phyloP scores from a whole-genome alignment of 2,113 vertebrate species.

The Mesoclemmys tuberculata region DNA sequence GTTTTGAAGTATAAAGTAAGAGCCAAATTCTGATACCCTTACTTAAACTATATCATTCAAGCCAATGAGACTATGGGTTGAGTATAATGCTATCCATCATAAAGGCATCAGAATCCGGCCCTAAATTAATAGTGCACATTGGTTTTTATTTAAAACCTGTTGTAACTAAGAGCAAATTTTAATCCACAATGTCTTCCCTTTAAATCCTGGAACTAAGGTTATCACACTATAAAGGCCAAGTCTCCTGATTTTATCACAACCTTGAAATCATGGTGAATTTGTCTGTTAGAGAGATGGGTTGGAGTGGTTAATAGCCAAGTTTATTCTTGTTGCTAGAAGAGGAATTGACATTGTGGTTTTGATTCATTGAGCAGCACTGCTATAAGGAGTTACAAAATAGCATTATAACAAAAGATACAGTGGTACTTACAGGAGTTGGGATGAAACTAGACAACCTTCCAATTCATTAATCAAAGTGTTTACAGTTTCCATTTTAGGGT shows the following conservation, averaged over 20 bases:
- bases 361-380: neutral
- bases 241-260: neutral
- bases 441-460: neutral
- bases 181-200: neutral
- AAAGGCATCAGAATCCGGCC: neutral
- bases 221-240: rapidly evolving
- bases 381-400: neutral
- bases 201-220: neutral
- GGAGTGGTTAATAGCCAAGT: neutral
- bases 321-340: neutral
- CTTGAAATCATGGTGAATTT: neutral
- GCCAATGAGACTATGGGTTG: neutral
- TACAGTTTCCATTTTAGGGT: neutral
- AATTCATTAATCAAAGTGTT: neutral
- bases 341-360: neutral
- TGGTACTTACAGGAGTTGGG: neutral
- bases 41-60: neutral
- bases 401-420: neutral
- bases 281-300: neutral
- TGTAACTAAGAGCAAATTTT: neutral
- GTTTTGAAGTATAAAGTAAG: neutral
- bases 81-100: neutral
- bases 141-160: neutral
- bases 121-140: rapidly evolving
- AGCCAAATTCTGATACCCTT: neutral